phyloP scores from a whole-genome alignment of 2,113 vertebrate species.

The Kobus ellipsiprymnus region DNA sequence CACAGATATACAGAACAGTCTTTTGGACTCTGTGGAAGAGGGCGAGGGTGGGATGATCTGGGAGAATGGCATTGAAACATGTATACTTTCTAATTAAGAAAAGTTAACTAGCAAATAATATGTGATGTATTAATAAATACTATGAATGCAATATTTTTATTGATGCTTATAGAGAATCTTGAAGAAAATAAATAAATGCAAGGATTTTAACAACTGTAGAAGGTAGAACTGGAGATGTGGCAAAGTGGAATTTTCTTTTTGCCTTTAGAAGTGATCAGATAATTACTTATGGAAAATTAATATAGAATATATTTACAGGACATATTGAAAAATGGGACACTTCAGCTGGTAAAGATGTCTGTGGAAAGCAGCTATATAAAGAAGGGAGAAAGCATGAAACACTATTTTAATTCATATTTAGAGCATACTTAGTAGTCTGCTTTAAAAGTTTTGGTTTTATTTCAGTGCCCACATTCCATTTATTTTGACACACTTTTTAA shows the following conservation, averaged over 20 bases:
- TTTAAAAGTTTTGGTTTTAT: conserved; percentile 16
- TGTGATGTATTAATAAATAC: not conserved
- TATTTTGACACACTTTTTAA: not conserved
- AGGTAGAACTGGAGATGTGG: not conserved
- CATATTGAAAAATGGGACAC: not conserved
- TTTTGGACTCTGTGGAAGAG: not conserved
- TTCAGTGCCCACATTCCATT: not conserved
- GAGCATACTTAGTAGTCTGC: not conserved
- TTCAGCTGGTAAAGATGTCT: not conserved
- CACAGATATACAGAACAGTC: not conserved
- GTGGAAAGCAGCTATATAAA: not conserved
- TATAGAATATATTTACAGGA: not conserved
- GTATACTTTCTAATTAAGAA: not conserved
- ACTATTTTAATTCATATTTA: not conserved
- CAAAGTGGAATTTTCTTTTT: not conserved
- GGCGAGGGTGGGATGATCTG: not conserved
- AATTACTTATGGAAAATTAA: not conserved
- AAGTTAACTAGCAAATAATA: not conserved
- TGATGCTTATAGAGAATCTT: not conserved
- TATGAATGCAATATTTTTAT: not conserved
- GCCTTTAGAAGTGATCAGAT: not conserved
- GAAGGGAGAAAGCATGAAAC: not conserved
- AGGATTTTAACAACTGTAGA: not conserved
- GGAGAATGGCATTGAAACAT: not conserved
- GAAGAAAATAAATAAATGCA: not conserved